A percentile compares a stretch with the other conserved stretches of the same genome.
These are phyloP conservation scores for Eurystomus glaucurus DNA, from an alignment of 2,797 vertebrate species.

Conservation along the genomic window DNA sequence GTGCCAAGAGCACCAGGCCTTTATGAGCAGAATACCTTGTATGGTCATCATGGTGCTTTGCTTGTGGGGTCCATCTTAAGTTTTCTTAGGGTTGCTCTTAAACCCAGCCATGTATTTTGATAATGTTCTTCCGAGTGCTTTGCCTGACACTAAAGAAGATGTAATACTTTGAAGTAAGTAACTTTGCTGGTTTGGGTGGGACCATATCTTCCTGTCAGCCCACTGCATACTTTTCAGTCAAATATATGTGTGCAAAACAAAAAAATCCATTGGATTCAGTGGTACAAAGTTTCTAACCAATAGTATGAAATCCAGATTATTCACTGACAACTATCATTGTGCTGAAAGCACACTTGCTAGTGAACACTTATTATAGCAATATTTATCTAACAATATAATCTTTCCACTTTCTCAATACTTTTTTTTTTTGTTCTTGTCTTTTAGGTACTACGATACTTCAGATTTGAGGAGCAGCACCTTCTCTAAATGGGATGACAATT, in stretches of 20 bases:
- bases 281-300: not conserved
- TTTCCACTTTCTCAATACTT: not conserved
- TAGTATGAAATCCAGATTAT: not conserved
- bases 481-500: slow-evolving; percentile 87
- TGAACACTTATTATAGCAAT: not conserved
- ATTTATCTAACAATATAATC: not conserved
- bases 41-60: not conserved
- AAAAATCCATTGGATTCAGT: not conserved
- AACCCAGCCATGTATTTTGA: not conserved
- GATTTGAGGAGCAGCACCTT: slow-evolving; percentile 84
- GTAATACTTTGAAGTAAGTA: not conserved
- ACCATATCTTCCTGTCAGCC: not conserved
- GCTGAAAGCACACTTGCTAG: not conserved
- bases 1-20: not conserved
- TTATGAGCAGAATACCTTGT: not conserved
- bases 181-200: not conserved
- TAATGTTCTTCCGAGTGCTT: not conserved
- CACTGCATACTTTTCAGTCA: not conserved
- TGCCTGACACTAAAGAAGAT: not conserved
- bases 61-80: not conserved
- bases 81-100: not conserved
- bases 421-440: not conserved
- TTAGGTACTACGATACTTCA: slow-evolving; percentile 84
- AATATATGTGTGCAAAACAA: fast-evolving
- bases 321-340: not conserved